These are phyloP conservation scores for Drosophila sp. DNA, from an alignment of 1,140 invertebrate genomes.

Conservation along the genomic window DNA sequence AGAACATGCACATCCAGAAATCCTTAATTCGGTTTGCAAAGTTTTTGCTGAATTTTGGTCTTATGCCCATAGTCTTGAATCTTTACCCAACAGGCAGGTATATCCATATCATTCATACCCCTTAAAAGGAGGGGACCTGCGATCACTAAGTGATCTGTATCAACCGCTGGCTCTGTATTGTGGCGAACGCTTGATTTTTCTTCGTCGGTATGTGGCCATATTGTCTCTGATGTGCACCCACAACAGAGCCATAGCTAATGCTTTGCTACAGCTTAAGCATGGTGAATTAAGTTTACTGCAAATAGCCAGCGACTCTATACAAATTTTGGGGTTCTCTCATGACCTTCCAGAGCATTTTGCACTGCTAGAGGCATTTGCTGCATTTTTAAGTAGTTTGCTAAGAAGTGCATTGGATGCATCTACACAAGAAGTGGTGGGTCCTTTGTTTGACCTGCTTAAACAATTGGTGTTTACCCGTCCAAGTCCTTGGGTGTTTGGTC, in stretches of 20 bases:
- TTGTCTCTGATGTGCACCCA: conserved; percentile 60
- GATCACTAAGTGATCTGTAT: conserved; percentile 22
- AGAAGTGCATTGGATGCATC: conserved; percentile 42
- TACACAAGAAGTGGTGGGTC: neutral
- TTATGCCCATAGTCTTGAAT: conserved; percentile 53
- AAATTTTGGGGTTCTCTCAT: conserved; percentile 62
- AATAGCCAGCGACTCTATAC: conserved; percentile 54
- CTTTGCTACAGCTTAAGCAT: conserved; percentile 46
- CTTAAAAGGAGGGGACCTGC: conserved; percentile 30
- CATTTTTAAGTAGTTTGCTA: conserved; percentile 30
- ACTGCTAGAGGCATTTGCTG: conserved; percentile 57
- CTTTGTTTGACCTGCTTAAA: conserved; percentile 60
- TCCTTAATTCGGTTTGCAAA: conserved; percentile 51
- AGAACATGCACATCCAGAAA: conserved; percentile 9
- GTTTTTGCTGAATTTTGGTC: conserved; percentile 65
- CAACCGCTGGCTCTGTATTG: conserved; percentile 42
- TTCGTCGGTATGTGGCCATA: conserved; percentile 68
- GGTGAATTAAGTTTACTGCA: conserved; percentile 53
- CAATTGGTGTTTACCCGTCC: conserved; percentile 68
- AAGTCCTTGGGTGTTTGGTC: conserved; percentile 65
- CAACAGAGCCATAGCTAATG: conserved; percentile 27
- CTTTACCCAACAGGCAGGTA: conserved; percentile 50
- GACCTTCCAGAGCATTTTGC: conserved; percentile 68
- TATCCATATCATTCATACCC: conserved; percentile 54
- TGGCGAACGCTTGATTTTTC: conserved; percentile 47